Evolutionary conservation across 2,888 invertebrate species (phyloP).

Genomic region (Acronicta psi): DNA sequence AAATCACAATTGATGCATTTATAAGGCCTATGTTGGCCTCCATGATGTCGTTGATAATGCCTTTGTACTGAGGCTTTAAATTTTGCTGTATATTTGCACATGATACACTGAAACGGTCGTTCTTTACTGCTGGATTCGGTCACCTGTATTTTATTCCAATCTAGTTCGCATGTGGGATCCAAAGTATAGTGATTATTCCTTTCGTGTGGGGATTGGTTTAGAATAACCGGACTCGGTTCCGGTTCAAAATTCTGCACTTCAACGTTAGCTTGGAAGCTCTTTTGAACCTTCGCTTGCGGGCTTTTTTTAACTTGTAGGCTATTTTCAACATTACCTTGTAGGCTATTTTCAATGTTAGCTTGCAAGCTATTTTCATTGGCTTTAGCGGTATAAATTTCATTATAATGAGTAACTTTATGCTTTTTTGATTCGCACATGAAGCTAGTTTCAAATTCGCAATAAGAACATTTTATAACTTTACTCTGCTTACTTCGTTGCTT

Average conservation of each 20-base stretch:
- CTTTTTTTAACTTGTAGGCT: no score
- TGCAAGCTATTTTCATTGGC: conserved; percentile 7
- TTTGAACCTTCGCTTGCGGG: no score
- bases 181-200: conserved; percentile 63
- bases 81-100: conserved; percentile 71
- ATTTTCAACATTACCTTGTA: no score
- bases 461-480: conserved; percentile 60
- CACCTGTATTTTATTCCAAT: conserved; percentile 74
- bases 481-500: conserved; percentile 67
- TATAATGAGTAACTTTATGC: conserved; percentile 64
- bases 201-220: conserved; percentile 34
- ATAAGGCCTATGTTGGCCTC: conserved; percentile 67
- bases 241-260: conserved; percentile 2
- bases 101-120: conserved; percentile 70
- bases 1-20: conserved; percentile 78
- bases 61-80: conserved; percentile 78
- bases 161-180: conserved; percentile 66
- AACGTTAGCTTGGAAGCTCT: background rate
- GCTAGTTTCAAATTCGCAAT: conserved; percentile 69
- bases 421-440: conserved; percentile 73
- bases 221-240: background rate
- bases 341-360: background rate
- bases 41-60: conserved; percentile 76
- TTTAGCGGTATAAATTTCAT: conserved; percentile 34
- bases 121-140: conserved; percentile 66